Evolutionary conservation across 2,797 vertebrate genomes (phyloP).

Genomic region (Lagorchestes hirsutus): DNA sequence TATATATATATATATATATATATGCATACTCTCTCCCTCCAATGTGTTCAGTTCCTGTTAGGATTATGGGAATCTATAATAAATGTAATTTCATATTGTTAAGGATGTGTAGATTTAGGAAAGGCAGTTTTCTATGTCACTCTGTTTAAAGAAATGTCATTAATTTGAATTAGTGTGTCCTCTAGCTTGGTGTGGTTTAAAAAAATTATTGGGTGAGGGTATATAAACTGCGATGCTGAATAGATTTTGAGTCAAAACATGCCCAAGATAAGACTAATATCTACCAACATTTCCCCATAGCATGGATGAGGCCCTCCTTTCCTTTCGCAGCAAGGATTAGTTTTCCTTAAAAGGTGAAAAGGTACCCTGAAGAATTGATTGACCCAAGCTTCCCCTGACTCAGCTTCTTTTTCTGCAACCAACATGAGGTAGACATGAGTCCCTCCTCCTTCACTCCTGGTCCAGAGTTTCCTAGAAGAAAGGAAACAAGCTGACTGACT

Average conservation of each 20-base stretch:
- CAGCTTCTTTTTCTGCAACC: not conserved
- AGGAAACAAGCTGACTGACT: not conserved
- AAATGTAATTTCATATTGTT: not conserved
- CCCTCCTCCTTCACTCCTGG: not conserved
- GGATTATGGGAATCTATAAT: not conserved
- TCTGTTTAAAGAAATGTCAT: not conserved
- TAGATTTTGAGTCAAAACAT: not conserved
- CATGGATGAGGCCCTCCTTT: not conserved
- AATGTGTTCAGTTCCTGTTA: not conserved
- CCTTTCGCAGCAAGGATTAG: not conserved
- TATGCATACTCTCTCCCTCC: not conserved
- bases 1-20: no score
- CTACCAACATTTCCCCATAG: not conserved
- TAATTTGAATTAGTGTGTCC: not conserved
- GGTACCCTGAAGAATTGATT: not conserved
- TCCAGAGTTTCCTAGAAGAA: not conserved
- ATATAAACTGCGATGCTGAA: not conserved
- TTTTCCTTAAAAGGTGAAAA: not conserved
- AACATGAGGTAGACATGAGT: not conserved
- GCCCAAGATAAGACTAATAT: not conserved
- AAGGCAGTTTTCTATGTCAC: not conserved
- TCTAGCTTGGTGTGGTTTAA: not conserved
- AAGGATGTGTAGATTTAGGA: not conserved
- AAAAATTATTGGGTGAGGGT: not conserved
- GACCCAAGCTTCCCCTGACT: not conserved